A percentile compares a stretch with the other conserved stretches of the same genome.
These are phyloP conservation scores for Synaphobranchus kaupii DNA, from an alignment of 2,797 vertebrate genomes.

Conservation along the genomic window DNA sequence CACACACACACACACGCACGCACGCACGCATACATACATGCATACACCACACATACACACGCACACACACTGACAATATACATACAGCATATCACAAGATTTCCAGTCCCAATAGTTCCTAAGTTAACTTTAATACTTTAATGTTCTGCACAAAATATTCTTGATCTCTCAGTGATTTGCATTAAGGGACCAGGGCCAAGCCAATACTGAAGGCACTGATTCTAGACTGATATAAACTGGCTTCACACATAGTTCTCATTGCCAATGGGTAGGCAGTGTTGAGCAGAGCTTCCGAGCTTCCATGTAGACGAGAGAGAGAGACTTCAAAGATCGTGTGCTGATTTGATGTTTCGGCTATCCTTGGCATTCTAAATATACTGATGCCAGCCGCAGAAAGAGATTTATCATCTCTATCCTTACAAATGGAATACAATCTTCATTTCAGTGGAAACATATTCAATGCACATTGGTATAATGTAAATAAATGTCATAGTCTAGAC, in stretches of 20 bases:
- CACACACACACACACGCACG: neutral
- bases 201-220: neutral
- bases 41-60: neutral
- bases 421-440: neutral
- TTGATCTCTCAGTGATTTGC: neutral
- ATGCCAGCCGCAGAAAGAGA: neutral
- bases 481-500: neutral
- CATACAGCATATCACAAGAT: neutral
- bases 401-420: neutral
- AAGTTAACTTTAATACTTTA: neutral
- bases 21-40: neutral
- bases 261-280: neutral
- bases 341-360: neutral
- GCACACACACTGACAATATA: neutral
- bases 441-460: neutral
- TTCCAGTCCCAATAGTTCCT: neutral
- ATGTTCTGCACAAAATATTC: neutral
- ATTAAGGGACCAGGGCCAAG: neutral
- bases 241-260: neutral
- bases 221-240: conserved; percentile 10
- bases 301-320: neutral
- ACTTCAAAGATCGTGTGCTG: neutral
- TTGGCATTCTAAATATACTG: neutral
- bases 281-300: neutral
- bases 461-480: neutral